These are phyloP conservation scores for Hucho hucho DNA, from an alignment of 2,113 vertebrate species.

Conservation along the genomic window DNA sequence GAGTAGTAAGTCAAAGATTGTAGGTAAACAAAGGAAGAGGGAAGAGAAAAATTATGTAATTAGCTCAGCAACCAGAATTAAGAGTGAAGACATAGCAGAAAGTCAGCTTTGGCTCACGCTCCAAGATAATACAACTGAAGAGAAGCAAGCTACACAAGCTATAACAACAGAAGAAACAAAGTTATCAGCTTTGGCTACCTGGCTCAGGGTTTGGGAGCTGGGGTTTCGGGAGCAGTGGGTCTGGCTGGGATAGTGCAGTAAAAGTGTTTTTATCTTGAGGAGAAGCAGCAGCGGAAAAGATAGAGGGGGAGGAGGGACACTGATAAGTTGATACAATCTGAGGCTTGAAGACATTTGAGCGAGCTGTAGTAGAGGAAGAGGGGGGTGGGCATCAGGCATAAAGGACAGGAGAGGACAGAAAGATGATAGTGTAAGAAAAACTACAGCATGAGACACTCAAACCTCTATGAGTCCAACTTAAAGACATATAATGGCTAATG, in stretches of 20 bases:
- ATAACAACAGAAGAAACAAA: no score
- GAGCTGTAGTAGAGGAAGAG: constrained; percentile 35
- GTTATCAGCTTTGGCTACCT: no score
- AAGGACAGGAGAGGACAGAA: background rate
- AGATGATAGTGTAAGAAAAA: background rate
- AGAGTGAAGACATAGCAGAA: background rate
- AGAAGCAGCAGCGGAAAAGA: constrained; percentile 39
- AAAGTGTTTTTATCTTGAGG: constrained; percentile 8
- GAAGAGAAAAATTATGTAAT: background rate
- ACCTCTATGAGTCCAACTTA: no score
- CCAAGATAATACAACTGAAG: no score
- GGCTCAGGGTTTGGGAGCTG: background rate
- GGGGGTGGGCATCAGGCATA: background rate
- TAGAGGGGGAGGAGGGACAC: constrained; percentile 64
- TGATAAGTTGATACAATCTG: constrained; percentile 54
- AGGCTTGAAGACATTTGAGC: constrained; percentile 61
- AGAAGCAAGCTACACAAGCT: no score
- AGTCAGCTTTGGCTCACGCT: no score
- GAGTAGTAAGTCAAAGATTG: background rate
- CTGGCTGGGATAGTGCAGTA: background rate
- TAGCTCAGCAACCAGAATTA: background rate
- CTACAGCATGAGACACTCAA: background rate
- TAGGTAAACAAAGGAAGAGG: background rate
- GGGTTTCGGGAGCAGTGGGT: constrained; percentile 30
- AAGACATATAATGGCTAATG: no score